phyloP scores from a whole-genome alignment of 1,140 invertebrate genomes.

The Sycobia sp. region DNA sequence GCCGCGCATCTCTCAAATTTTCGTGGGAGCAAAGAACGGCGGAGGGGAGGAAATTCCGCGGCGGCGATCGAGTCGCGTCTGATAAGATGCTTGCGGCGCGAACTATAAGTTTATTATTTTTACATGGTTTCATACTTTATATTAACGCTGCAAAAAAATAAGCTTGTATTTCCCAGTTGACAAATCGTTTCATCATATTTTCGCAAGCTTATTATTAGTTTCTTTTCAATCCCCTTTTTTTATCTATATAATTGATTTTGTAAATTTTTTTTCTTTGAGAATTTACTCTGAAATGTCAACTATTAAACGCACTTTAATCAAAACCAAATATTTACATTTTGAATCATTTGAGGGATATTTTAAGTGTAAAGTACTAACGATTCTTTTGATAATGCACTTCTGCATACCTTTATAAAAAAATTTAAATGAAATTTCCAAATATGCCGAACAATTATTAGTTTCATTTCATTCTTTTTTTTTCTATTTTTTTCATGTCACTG shows the following conservation, averaged over 20 bases:
- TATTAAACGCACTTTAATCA: no score
- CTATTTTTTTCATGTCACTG: conserved; percentile 14
- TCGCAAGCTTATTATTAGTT: conserved; percentile 4
- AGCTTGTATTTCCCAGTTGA: neutral
- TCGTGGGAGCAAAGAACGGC: no score
- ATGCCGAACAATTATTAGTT: neutral
- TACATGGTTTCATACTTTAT: no score
- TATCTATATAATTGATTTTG: neutral
- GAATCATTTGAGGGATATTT: conserved; percentile 2
- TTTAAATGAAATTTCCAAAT: conserved; percentile 19
- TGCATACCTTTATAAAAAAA: conserved; percentile 31
- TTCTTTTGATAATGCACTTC: conserved; percentile 10
- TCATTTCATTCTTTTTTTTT: conserved; percentile 25
- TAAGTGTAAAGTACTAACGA: neutral
- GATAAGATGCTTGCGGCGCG: no score
- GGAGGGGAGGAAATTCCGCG: no score
- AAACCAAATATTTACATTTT: neutral
- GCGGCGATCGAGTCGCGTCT: no score
- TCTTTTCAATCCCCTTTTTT: neutral
- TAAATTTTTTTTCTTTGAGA: neutral
- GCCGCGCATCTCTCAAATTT: no score
- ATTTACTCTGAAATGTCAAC: neutral
- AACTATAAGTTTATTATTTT: no score
- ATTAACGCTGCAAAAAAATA: neutral
- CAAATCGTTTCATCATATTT: conserved; percentile 3